These are phyloP conservation scores for Alouatta caraya DNA, from an alignment of 2,797 vertebrate species.

Conservation along the genomic window DNA sequence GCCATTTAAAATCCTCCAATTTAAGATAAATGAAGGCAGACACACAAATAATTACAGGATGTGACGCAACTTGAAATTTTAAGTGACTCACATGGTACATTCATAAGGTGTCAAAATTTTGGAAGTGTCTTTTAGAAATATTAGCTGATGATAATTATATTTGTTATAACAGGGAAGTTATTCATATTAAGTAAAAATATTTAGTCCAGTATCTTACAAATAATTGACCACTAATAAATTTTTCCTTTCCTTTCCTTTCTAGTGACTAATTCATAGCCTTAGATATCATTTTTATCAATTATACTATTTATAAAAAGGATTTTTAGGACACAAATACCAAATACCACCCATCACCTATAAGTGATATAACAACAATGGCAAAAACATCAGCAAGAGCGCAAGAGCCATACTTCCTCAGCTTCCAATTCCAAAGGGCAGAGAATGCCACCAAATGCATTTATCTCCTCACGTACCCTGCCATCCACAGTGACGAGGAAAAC, in stretches of 20 bases:
- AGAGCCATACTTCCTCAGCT: neutral
- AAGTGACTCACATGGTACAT: neutral
- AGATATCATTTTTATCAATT: neutral
- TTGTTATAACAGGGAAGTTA: neutral
- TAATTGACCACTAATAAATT: neutral
- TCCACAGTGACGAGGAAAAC: neutral
- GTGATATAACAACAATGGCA: neutral
- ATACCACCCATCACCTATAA: neutral
- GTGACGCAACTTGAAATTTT: neutral
- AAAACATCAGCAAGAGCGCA: neutral
- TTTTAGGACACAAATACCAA: neutral
- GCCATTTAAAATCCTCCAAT: neutral
- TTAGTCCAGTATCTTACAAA: neutral
- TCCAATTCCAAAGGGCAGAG: neutral
- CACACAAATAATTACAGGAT: neutral
- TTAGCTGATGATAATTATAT: neutral
- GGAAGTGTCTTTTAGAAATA: neutral
- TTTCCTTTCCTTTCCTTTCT: neutral
- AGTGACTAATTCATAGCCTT: neutral
- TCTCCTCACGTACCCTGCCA: fast-evolving
- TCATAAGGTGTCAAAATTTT: neutral
- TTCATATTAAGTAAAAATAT: neutral
- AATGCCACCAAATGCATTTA: neutral
- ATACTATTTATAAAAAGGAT: neutral
- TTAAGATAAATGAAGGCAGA: neutral